Conservation (phyloP, 2,113 vertebrate species). For the Hyperopisus bebe region DNA sequence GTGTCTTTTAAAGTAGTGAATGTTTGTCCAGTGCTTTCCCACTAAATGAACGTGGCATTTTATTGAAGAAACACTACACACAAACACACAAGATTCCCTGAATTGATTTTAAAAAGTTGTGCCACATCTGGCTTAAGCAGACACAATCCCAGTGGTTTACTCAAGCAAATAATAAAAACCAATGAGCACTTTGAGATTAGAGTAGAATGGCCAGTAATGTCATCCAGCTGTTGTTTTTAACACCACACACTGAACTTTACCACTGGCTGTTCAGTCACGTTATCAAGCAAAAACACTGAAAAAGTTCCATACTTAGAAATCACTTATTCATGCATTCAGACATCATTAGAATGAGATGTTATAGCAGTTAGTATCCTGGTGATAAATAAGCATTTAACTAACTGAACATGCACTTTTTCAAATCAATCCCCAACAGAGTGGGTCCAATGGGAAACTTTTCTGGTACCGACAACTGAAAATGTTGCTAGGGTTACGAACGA, state of each 20-base stretch:
- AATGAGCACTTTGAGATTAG: neutral
- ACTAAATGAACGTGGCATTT: neutral
- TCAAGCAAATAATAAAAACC: neutral
- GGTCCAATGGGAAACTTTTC: neutral
- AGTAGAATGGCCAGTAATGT: neutral
- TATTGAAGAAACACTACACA: neutral
- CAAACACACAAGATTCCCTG: constrained; percentile 12
- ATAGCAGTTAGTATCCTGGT: neutral
- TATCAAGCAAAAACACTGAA: constrained; percentile 11
- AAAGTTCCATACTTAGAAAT: constrained; percentile 17
- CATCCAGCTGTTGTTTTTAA: neutral
- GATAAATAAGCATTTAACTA: neutral
- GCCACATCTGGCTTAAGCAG: neutral
- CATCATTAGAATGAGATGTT: neutral
- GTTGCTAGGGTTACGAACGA: neutral
- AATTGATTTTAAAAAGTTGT: constrained; percentile 3
- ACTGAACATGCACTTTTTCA: constrained; percentile 10
- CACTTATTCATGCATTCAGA: constrained; percentile 17
- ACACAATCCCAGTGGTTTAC: neutral
- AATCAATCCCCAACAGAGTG: neutral
- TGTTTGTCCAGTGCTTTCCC: neutral
- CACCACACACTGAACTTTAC: constrained; percentile 5
- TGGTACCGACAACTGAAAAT: neutral
- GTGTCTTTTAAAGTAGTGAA: neutral
- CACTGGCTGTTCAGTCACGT: constrained; percentile 4